Conservation (phyloP, 1,140 invertebrate genomes). For the Ceratina calcarata region DNA sequence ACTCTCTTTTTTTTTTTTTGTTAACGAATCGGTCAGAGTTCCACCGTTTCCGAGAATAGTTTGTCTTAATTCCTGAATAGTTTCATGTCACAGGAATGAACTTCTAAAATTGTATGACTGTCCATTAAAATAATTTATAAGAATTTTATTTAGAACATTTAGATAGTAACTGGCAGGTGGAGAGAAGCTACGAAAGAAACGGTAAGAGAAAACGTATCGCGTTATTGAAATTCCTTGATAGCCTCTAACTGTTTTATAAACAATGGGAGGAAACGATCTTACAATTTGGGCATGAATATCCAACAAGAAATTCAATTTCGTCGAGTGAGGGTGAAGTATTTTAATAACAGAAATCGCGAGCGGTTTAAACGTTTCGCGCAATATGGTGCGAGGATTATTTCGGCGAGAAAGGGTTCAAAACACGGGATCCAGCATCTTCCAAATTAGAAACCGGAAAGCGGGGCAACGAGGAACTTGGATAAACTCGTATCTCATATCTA, state of each 20-base stretch:
- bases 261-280: neutral
- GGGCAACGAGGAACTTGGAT: neutral
- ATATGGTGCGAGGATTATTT: neutral
- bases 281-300: neutral
- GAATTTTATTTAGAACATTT: neutral
- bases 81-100: too few species aligned
- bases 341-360: neutral
- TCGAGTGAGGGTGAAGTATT: neutral
- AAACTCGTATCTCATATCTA: slow-evolving; percentile 22
- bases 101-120: neutral
- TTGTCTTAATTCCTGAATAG: too few species aligned
- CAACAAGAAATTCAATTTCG: neutral
- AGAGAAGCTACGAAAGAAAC: neutral
- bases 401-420: neutral
- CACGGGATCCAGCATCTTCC: neutral
- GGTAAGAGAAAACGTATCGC: neutral
- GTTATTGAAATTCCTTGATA: neutral
- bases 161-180: neutral
- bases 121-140: neutral
- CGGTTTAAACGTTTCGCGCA: neutral
- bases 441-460: slow-evolving; percentile 8
- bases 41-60: too few species aligned
- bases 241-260: neutral
- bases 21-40: neutral
- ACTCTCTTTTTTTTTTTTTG: neutral